phyloP scores from a whole-genome alignment of 1,140 invertebrate genomes.

The Myzus persicae region DNA sequence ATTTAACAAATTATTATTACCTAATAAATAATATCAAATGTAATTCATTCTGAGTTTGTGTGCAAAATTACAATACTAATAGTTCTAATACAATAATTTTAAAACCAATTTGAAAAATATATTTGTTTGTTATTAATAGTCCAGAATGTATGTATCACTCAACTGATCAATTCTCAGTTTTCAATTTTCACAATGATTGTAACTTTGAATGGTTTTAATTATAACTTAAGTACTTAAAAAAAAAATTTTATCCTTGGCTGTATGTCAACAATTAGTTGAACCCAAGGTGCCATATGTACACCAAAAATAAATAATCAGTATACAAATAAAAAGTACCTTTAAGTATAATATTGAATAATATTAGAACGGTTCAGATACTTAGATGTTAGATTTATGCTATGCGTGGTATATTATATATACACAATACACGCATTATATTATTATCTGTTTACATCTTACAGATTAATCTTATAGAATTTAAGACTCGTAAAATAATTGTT shows the following conservation, averaged over 20 bases:
- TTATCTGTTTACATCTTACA: background rate
- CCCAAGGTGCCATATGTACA: background rate
- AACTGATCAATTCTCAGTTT: background rate
- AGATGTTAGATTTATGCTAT: background rate
- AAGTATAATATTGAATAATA: background rate
- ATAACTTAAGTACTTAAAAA: background rate
- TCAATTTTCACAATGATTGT: too few species aligned
- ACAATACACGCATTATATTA: background rate
- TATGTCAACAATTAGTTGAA: background rate
- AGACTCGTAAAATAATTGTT: background rate
- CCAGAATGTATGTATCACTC: background rate
- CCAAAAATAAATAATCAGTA: background rate
- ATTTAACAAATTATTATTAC: background rate
- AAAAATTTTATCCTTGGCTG: background rate
- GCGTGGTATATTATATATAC: background rate
- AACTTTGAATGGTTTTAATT: background rate
- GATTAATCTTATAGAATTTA: background rate
- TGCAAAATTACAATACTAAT: too few species aligned
- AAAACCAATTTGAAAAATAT: background rate
- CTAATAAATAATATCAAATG: background rate
- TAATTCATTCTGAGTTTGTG: background rate
- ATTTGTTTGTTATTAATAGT: background rate
- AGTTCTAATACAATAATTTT: background rate
- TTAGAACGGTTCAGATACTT: background rate
- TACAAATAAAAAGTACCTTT: background rate